Evolutionary conservation across 2,113 vertebrate species (phyloP).

Genomic region (Hippocampus comes): DNA sequence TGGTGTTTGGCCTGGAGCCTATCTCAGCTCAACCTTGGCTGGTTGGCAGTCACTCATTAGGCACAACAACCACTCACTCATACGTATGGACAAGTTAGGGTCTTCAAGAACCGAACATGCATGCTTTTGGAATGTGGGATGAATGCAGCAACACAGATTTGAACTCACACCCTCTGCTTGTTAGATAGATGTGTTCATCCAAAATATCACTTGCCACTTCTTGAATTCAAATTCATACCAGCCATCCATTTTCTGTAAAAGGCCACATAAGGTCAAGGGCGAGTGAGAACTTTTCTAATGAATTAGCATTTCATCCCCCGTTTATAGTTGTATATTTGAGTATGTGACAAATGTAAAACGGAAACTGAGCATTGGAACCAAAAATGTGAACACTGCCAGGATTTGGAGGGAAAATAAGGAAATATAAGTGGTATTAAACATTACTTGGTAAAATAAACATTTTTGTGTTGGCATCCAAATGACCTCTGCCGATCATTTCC

Average conservation of each 20-base stretch:
- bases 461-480: no score
- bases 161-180: not conserved
- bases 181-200: no score
- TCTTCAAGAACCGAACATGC: not conserved
- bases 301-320: no score
- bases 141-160: not conserved
- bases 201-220: not conserved
- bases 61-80: not conserved
- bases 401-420: not conserved
- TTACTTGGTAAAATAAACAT: no score
- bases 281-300: no score
- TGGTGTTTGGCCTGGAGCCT: no score
- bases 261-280: no score
- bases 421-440: not conserved
- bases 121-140: not conserved
- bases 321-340: not conserved
- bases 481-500: no score
- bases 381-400: not conserved
- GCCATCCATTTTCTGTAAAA: not conserved
- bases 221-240: not conserved
- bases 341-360: not conserved
- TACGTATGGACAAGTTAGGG: not conserved
- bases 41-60: not conserved
- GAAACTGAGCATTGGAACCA: not conserved
- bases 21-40: no score